Conservation (phyloP, 53 echinoderm and acorn worm genomes). For the Luidia sarsii region DNA sequence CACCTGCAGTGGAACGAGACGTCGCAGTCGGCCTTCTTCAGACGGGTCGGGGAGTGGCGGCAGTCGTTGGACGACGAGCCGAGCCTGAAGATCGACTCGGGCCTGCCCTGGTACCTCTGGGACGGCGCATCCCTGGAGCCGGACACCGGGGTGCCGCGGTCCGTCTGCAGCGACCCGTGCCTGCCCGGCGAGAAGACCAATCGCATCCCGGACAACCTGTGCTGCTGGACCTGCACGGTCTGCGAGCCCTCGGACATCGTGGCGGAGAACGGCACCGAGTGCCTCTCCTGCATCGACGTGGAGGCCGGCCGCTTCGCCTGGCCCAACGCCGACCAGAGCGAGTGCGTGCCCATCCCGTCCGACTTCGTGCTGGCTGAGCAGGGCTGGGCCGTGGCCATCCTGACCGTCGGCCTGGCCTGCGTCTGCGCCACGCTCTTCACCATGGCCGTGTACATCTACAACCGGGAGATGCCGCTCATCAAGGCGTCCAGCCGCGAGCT, state of each 20-base stretch:
- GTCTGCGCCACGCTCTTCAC: constrained; percentile 57
- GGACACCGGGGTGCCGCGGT: constrained; percentile 67
- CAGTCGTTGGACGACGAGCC: background rate
- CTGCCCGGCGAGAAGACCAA: constrained; percentile 62
- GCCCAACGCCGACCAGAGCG: constrained; percentile 64
- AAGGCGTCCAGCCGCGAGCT: constrained; percentile 93
- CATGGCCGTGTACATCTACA: constrained; percentile 63
- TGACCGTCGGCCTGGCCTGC: constrained; percentile 60
- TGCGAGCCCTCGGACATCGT: constrained; percentile 78
- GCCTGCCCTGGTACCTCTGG: constrained; percentile 78
- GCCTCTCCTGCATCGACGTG: constrained; percentile 68
- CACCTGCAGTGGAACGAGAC: constrained; percentile 67
- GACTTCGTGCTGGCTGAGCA: constrained; percentile 51
- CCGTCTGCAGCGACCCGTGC: constrained; percentile 85
- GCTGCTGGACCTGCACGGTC: constrained; percentile 87
- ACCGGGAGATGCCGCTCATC: constrained; percentile 84
- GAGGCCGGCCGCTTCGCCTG: constrained; percentile 54
- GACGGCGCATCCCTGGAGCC: constrained; percentile 4
- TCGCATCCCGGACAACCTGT: constrained; percentile 71
- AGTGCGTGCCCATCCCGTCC: constrained; percentile 60
- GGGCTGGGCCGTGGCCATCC: constrained; percentile 63
- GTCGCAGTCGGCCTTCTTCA: constrained; percentile 51
- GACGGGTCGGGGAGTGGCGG: constrained; percentile 76
- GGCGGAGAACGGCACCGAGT: constrained; percentile 66
- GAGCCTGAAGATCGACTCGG: constrained; percentile 22